Base-by-base conservation (phyloP, 2,113 vertebrate species). In the Brachirus orientalis region DNA sequence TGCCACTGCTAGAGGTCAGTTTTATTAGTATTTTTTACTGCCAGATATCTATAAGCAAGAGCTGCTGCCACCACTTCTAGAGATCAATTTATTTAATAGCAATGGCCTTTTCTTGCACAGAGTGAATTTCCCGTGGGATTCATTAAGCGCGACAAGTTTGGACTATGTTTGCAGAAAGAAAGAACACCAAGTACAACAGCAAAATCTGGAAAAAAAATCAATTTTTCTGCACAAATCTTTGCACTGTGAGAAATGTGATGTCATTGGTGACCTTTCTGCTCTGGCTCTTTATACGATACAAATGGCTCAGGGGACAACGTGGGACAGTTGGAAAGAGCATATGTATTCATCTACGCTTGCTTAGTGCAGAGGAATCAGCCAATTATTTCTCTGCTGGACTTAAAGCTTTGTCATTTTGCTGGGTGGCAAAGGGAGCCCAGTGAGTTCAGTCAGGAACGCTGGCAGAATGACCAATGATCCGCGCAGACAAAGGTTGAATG, bases 301-400 rank as follows among this genome's bases (percentile, higher is more conserved):
- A 86, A 88, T 76, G 73, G 62, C 63, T 71, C 63, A 1, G 47
- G 65, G 76, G 80, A 77, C 65, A 37, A 20, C 0, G 36, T 40
- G 63, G 79, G 87, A 80, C 83, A 66, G 69, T 80, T 74, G 79
- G 61, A 89, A 88, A 90, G 83, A 85, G 81, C 86, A 78, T 80
- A 81, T 59, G 68, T 82, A 84, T 88, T 89, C 62, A 76, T 89
- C 83, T 69, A 65, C 78, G 76, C 63, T 57, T 66, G 33, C 57
- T 63, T 58, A 44, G 66, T 63, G 57, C 72, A 19, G 43, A n/a
- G 40, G 55, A 77, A 63, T 78, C 36, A 44, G 77, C 75, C 83
- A 85, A 84, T 88, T 88, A 85, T 85, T 79, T 81, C 63, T 72
- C 62, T 46, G 73, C 46, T 36, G 51, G 56, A 75, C 45, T 81